Percentiles rank a stretch among this genome's conserved stretches.
Conservation (phyloP, 2,797 vertebrate species). For the Eospalax fontanierii region DNA sequence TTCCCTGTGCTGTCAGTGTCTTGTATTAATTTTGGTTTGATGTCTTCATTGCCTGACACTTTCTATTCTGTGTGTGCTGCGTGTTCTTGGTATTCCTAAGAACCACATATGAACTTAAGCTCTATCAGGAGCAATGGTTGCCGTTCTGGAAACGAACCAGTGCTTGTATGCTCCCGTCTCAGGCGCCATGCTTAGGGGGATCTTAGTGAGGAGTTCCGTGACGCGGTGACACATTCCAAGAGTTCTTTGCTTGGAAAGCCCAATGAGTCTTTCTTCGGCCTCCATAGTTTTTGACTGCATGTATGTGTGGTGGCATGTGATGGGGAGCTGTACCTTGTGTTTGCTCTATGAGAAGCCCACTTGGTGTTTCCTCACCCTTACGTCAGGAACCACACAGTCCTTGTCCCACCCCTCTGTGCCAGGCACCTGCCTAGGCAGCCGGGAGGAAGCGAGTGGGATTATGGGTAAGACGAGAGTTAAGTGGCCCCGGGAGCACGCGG, state of each 20-base stretch:
- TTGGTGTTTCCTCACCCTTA: background rate
- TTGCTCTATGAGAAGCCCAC: background rate
- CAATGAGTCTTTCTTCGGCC: background rate
- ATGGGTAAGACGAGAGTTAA: background rate
- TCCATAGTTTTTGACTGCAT: background rate
- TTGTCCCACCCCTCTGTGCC: background rate
- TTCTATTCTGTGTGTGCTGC: slow-evolving; percentile 34
- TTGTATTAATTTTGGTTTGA: slow-evolving; percentile 58
- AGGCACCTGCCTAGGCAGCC: background rate
- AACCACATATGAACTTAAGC: background rate
- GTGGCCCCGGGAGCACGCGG: background rate
- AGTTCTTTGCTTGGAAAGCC: slow-evolving; percentile 46
- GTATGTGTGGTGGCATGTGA: background rate
- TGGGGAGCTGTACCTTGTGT: background rate
- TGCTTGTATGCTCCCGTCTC: slow-evolving; percentile 26
- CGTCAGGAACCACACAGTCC: background rate
- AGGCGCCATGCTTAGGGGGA: background rate
- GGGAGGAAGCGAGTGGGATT: background rate
- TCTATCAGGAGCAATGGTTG: background rate
- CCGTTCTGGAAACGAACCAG: background rate
- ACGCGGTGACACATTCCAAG: background rate
- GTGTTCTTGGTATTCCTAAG: slow-evolving; percentile 44
- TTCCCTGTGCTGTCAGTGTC: slow-evolving; percentile 56
- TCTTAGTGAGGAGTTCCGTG: slow-evolving; percentile 21
- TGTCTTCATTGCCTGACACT: slow-evolving; percentile 64